Conservation (phyloP, 2,797 vertebrate genomes). For the Luscinia luscinia region DNA sequence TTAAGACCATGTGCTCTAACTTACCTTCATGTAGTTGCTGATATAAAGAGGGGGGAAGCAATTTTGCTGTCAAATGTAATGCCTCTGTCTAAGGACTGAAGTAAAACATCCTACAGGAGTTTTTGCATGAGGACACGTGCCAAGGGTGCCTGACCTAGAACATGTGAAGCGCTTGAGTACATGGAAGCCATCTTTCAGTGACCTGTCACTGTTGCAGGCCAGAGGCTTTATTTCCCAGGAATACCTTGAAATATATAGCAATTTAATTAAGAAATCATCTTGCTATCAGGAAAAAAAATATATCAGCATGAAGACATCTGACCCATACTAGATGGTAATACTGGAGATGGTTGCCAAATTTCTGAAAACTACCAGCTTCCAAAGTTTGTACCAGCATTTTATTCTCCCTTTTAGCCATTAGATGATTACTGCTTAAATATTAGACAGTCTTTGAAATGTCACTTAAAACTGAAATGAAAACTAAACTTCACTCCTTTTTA, state of each 20-base stretch:
- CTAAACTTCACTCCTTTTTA: not conserved
- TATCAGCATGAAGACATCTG: not conserved
- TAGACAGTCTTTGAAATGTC: not conserved
- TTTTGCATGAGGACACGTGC: not conserved
- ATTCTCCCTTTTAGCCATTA: not conserved
- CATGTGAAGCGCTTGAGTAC: not conserved
- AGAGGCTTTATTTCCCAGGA: not conserved
- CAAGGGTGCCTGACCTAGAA: not conserved
- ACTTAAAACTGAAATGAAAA: not conserved
- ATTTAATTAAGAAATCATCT: not conserved
- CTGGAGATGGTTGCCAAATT: not conserved
- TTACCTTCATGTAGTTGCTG: conserved; percentile 41
- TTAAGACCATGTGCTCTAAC: conserved; percentile 41
- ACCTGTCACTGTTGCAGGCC: not conserved
- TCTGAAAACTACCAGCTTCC: not conserved
- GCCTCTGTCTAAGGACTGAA: not conserved
- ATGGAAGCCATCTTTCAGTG: not conserved
- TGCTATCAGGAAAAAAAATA: not conserved
- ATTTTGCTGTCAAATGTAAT: conserved; percentile 10
- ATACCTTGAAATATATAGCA: not conserved
- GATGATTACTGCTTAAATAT: not conserved
- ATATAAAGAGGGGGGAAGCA: conserved; percentile 23
- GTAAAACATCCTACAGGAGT: not conserved
- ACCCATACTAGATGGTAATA: not conserved
- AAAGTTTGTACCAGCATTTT: not conserved